These are phyloP conservation scores for Anoplius nigerrimus DNA, from an alignment of 2,888 invertebrate species.

Conservation along the genomic window DNA sequence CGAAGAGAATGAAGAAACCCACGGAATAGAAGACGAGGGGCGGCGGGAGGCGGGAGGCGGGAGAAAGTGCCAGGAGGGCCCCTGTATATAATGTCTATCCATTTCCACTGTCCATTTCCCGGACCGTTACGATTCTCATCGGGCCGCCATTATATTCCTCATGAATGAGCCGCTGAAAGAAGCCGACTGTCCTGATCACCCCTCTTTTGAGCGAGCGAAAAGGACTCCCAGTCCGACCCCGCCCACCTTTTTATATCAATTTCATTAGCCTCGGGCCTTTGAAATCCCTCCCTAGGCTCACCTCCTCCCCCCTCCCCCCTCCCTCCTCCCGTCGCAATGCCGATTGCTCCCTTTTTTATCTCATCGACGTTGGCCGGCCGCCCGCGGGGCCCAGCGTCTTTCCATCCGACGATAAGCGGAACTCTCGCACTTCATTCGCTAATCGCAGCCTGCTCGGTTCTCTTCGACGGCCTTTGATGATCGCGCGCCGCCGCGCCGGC, in stretches of 20 bases:
- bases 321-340: too few species aligned
- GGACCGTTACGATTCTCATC: slow-evolving; percentile 23
- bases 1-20: slow-evolving; percentile 1
- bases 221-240: not conserved
- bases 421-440: too few species aligned
- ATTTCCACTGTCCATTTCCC: slow-evolving; percentile 49
- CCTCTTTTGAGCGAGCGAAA: slow-evolving; percentile 26
- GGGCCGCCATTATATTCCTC: slow-evolving; percentile 39
- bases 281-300: too few species aligned
- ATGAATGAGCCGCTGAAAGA: slow-evolving; percentile 42
- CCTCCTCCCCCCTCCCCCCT: not conserved
- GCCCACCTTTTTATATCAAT: slow-evolving; percentile 22
- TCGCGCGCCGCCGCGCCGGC: too few species aligned
- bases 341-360: not conserved
- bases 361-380: too few species aligned
- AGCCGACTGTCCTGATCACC: slow-evolving; percentile 18
- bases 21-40: not conserved
- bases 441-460: too few species aligned
- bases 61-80: not conserved
- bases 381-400: too few species aligned
- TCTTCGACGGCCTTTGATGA: too few species aligned
- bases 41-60: not conserved
- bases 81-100: slow-evolving; percentile 40
- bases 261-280: slow-evolving; percentile 6
- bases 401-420: too few species aligned